Percentiles rank a stretch among this genome's conserved stretches.
These are phyloP conservation scores for Ostrea denselamellosa DNA, from an alignment of 1,140 invertebrate species.

Conservation along the genomic window DNA sequence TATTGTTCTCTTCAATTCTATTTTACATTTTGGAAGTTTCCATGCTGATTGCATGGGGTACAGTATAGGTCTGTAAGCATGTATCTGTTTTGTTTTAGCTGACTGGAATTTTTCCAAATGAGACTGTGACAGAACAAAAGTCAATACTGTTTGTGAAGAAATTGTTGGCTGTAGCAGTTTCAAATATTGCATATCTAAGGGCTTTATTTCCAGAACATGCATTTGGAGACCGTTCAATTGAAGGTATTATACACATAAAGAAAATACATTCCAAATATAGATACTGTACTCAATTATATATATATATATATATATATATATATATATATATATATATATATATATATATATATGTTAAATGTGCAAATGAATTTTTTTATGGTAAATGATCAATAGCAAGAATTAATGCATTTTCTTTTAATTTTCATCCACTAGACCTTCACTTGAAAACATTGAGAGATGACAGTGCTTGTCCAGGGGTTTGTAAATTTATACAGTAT, in stretches of 20 bases:
- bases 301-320: too few species aligned
- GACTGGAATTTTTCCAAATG: conserved; percentile 77
- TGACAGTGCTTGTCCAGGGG: conserved; percentile 77
- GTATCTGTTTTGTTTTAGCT: conserved; percentile 69
- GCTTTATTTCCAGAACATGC: conserved; percentile 79
- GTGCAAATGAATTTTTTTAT: too few species aligned
- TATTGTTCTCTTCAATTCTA: too few species aligned
- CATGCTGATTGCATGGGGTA: too few species aligned
- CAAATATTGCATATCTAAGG: conserved; percentile 79
- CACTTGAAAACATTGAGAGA: conserved; percentile 79
- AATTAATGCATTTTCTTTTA: not conserved
- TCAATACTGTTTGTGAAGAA: conserved; percentile 79
- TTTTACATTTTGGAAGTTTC: too few species aligned
- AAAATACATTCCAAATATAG: too few species aligned
- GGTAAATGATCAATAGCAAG: too few species aligned
- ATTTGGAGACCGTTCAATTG: conserved; percentile 77
- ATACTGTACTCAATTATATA: too few species aligned
- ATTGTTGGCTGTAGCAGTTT: conserved; percentile 79
- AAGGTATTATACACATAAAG: conserved; percentile 68
- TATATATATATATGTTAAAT: too few species aligned
- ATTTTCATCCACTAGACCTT: conserved; percentile 69
- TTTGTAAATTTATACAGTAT: conserved; percentile 78
- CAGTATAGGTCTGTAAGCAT: too few species aligned
- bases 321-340: too few species aligned
- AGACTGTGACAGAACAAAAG: conserved; percentile 75